phyloP scores from a whole-genome alignment of 2,888 invertebrate species.

The Eubasilissa splendida region DNA sequence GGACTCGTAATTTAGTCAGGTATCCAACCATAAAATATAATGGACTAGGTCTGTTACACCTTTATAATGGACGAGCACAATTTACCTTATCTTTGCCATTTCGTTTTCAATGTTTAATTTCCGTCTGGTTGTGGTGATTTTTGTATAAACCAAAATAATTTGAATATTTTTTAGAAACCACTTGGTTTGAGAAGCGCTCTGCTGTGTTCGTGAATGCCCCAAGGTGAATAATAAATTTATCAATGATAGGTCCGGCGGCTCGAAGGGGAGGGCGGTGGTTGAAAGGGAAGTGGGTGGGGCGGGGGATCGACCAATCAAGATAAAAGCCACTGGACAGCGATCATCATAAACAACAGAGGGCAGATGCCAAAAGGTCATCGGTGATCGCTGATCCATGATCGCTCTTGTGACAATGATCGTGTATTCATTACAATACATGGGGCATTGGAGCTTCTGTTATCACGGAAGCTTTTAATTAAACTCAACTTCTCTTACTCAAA shows the following conservation, averaged over 20 bases:
- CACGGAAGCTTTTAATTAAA: too few species aligned
- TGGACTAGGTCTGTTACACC: too few species aligned
- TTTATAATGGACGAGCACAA: too few species aligned
- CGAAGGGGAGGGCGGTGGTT: slow-evolving; percentile 18
- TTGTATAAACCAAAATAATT: too few species aligned
- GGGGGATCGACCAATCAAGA: slow-evolving; percentile 50
- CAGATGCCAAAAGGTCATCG: slow-evolving; percentile 33
- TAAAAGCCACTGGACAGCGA: slow-evolving; percentile 51
- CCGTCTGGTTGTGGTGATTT: too few species aligned
- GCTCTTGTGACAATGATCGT: slow-evolving; percentile 9
- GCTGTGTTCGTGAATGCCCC: slow-evolving; percentile 35
- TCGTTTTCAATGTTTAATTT: too few species aligned
- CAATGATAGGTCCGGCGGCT: slow-evolving; percentile 47
- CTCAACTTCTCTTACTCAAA: too few species aligned
- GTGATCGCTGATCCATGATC: slow-evolving; percentile 18
- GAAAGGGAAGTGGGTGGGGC: slow-evolving; percentile 14
- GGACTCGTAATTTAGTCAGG: too few species aligned
- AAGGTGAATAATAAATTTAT: slow-evolving; percentile 54
- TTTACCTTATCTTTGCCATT: too few species aligned
- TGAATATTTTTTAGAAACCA: not conserved
- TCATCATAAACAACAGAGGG: slow-evolving; percentile 53
- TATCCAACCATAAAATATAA: too few species aligned
- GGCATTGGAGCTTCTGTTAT: too few species aligned
- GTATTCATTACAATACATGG: slow-evolving; percentile 15
- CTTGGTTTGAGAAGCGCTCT: not conserved